Conservation (phyloP, 1,140 invertebrate species). For the Drosophila quadrilineata region DNA sequence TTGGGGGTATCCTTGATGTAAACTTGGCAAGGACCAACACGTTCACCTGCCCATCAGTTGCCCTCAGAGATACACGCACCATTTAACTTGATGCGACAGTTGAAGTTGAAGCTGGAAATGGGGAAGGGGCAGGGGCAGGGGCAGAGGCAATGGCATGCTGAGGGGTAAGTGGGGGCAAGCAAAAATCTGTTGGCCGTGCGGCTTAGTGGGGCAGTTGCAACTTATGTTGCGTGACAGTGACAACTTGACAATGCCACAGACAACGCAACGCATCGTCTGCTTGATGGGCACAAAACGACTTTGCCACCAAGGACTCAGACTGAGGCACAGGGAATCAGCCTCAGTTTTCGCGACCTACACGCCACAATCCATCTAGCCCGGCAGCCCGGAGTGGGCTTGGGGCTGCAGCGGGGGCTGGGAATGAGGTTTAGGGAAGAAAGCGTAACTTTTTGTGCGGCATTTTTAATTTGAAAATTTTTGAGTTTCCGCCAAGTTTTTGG, state of each 20-base stretch:
- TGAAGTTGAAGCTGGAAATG: constrained; percentile 24
- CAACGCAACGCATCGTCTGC: constrained; percentile 50
- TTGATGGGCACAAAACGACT: too few species aligned
- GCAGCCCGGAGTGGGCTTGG: too few species aligned
- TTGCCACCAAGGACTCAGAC: too few species aligned
- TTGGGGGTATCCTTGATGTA: too few species aligned
- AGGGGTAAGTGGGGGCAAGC: too few species aligned
- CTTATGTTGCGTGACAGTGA: constrained; percentile 80
- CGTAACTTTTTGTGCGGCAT: constrained; percentile 59
- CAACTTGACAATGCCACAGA: constrained; percentile 79
- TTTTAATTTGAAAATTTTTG: constrained; percentile 78
- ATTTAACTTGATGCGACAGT: constrained; percentile 61
- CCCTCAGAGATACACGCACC: constrained; percentile 55
- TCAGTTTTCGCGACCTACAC: too few species aligned
- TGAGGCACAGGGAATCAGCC: too few species aligned
- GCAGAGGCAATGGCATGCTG: too few species aligned
- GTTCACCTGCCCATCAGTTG: constrained; percentile 34
- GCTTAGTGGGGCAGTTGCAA: constrained; percentile 50
- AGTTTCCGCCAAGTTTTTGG: constrained; percentile 55
- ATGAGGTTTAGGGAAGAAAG: too few species aligned
- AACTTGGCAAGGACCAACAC: constrained; percentile 19
- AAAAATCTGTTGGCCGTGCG: constrained; percentile 10
- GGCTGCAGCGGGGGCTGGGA: too few species aligned
- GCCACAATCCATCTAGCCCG: too few species aligned
- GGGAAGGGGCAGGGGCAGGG: constrained; percentile 23